Percentiles rank a stretch among this genome's conserved stretches.
Conservation (phyloP, 2,888 invertebrate genomes). For the Andrena camellia region DNA sequence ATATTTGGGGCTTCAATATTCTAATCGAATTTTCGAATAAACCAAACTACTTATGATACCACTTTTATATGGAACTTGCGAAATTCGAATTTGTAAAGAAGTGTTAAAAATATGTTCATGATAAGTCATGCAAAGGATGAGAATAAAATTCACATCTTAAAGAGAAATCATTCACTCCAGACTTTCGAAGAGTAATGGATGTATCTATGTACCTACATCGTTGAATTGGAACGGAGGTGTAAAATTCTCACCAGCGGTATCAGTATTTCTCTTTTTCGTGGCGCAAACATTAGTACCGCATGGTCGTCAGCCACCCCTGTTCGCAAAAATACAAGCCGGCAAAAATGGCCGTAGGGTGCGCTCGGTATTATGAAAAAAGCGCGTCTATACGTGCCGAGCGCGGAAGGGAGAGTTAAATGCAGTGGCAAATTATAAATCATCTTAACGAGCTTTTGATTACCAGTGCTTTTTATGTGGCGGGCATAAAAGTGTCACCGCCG, state of each 20-base stretch:
- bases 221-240: conserved; percentile 37
- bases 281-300: conserved; percentile 49
- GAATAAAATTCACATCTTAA: no score
- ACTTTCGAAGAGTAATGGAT: background rate
- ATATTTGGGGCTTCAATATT: background rate
- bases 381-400: conserved; percentile 11
- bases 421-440: conserved; percentile 82
- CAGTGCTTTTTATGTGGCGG: conserved; percentile 68
- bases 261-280: conserved; percentile 46
- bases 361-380: conserved; percentile 26
- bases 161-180: no score
- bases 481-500: conserved; percentile 80
- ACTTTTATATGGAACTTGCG: no score
- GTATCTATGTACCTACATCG: conserved; percentile 7
- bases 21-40: background rate
- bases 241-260: conserved; percentile 35
- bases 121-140: no score
- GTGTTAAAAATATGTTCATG: no score
- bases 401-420: conserved; percentile 68
- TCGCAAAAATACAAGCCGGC: conserved; percentile 51
- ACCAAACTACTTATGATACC: no score
- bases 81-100: no score
- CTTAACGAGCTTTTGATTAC: conserved; percentile 84
- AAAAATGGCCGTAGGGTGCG: conserved; percentile 42
- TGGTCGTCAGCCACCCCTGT: conserved; percentile 36